Evolutionary conservation across 2,888 invertebrate species (phyloP), one percentile per base, ranked within the genome.

Genomic region (Seladonia tumulorum): DNA sequence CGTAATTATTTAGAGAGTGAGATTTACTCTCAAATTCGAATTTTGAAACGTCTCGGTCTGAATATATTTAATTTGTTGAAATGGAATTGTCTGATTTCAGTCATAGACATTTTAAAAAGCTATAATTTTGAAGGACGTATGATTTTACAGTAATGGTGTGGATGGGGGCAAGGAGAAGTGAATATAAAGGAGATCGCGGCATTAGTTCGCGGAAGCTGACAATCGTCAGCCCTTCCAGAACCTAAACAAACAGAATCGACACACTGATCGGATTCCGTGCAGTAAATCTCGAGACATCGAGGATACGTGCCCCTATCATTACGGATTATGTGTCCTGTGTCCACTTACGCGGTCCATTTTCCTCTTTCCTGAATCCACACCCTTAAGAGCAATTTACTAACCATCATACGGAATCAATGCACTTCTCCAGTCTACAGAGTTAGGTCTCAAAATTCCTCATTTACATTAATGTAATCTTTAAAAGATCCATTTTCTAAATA

Each of bases 221-320:
- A 66, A 35, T 66, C 66, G 18, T 35, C 66, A 35, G 60, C 60
- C 66, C 8, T 66, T 10, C 18, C 35, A 66, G 10, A 35, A 63
- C 66, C 66, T 66, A 66, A 66, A 22, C 66, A 72, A 76, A 42
- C 60, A 39, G 60, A 29, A 39, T 60, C 53, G 60, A 75, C 60
- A n/a, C 63, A 25, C 66, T 63, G 63, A 76, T 63, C 63, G 75
- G 63, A 60, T 76, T 76, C 42, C 42, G n/a, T 18, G 45, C 63
- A 45, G 42, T 76, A 76, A 76, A 76, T 76, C 60, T 14, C 3
- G 45, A 76, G 75, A 57, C 63, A 39, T 42, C 75, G 60, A 42
- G 60, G 39, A 75, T 42, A 45, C 42, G 42, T 53, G n/a, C 53
- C 60, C 53, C 47, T 57, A 53, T 57, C n/a, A 75, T 75, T 75